Base-by-base conservation (phyloP, 1,140 invertebrate species). In the Macrotrachela quadricornifera region DNA sequence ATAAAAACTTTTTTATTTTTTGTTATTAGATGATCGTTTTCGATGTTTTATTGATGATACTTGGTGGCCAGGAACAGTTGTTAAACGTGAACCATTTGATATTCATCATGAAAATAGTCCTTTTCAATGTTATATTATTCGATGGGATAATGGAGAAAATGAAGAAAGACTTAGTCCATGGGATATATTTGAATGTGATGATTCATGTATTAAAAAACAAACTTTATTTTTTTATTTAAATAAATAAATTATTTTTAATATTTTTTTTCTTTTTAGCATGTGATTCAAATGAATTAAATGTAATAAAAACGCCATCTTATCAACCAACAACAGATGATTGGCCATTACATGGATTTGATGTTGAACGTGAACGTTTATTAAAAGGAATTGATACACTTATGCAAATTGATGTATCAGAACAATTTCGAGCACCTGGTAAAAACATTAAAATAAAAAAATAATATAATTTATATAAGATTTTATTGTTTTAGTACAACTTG, bases 31-130 rank as follows among this genome's bases (percentile, higher is more conserved):
- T 57, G 73, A 76, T 64, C 72, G 80, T 47, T 91, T 91, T 68
- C 76, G 88, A 11, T 90, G 87, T 62, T 82, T 92, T 75, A 94
- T 96, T 51, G 87, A 92, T 65, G 85, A 91, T 64, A 78, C 79
- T 36, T 95, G 90, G 90, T 96, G 87, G 86, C 80, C 83, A 62
- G 90, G 90, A 9, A 73, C 76, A 46, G 83, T 91, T 42, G 15
- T 42, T 6, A 15, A 13, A 14, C 44, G 48, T 36, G 74, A 78
- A 57, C 76, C 81, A 1, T 69, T 77, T n/a, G 62, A 65, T 53
- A 70, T 75, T 10, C 75, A 79, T 47, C 80, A 78, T 65, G 77
- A 80, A 1, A 77, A 81, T 57, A 85, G 82, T 0, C 75, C 76
- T 52, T 90, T 91, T 69, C 69, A 73, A 54, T 87, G 83, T 61